Evolutionary conservation across 2,113 vertebrate species (phyloP).

Genomic region (Oreochromis niloticus): DNA sequence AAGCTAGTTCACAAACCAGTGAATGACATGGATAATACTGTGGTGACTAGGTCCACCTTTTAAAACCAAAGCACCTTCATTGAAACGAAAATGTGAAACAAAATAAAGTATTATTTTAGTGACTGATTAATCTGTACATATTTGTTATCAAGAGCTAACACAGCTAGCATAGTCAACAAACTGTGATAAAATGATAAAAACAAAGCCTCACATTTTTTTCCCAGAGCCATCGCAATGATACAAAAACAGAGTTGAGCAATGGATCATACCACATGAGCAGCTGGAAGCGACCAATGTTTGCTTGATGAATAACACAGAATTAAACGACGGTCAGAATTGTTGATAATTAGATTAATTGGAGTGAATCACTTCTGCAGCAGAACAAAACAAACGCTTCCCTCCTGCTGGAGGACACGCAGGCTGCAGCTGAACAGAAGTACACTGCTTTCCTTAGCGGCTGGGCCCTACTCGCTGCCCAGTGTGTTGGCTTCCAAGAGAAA

Average conservation of each 20-base stretch:
- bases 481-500: conserved; percentile 41
- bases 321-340: not conserved
- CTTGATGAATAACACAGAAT: not conserved
- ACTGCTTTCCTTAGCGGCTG: not conserved
- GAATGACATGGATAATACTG: not conserved
- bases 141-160: not conserved
- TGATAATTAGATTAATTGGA: not conserved
- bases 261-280: not conserved
- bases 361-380: not conserved
- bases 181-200: not conserved
- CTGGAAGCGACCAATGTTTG: not conserved
- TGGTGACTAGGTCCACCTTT: not conserved
- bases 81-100: not conserved
- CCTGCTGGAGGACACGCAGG: not conserved
- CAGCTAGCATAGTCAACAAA: not conserved
- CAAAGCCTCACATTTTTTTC: not conserved
- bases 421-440: conserved; percentile 2
- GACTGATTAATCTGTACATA: not conserved
- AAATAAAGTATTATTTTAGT: not conserved
- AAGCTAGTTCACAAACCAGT: not conserved
- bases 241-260: not conserved
- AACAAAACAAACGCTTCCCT: not conserved
- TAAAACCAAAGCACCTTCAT: not conserved
- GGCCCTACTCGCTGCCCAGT: conserved; percentile 36
- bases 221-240: not conserved